These are phyloP conservation scores for Cotesia chilonis DNA, from an alignment of 1,140 invertebrate genomes.

Conservation along the genomic window DNA sequence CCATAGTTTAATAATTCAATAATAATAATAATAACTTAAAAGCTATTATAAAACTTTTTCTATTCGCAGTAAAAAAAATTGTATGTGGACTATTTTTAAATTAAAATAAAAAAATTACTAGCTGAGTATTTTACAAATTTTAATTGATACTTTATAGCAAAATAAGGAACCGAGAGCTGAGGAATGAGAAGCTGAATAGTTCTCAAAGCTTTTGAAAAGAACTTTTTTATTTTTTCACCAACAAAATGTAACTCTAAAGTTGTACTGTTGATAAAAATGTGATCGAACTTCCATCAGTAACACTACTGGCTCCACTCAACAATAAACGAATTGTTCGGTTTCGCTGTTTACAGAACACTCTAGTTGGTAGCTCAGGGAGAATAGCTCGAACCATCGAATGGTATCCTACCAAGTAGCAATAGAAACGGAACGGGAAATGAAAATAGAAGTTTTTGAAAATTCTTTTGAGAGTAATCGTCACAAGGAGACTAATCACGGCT, in stretches of 20 bases:
- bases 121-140: no score
- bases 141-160: no score
- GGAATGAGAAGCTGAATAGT: no score
- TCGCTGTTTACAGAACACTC: constrained; percentile 51
- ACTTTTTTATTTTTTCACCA: neutral
- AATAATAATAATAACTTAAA: no score
- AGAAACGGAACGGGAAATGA: neutral
- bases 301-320: neutral
- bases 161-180: no score
- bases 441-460: neutral
- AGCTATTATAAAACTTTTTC: no score
- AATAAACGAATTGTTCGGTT: constrained; percentile 43
- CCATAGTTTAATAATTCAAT: no score
- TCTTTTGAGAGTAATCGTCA: neutral
- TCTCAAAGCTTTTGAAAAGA: no score
- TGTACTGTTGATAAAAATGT: neutral
- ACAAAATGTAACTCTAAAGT: constrained; percentile 3
- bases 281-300: neutral
- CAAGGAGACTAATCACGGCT: neutral
- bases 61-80: no score
- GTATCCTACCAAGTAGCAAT: neutral
- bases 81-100: no score
- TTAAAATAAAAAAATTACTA: no score
- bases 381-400: constrained; percentile 19
- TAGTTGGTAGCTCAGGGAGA: constrained; percentile 42